Percentiles rank a stretch among this genome's conserved stretches.
These are phyloP conservation scores for Tautogolabrus adspersus DNA, from an alignment of 2,113 vertebrate species.

Conservation along the genomic window DNA sequence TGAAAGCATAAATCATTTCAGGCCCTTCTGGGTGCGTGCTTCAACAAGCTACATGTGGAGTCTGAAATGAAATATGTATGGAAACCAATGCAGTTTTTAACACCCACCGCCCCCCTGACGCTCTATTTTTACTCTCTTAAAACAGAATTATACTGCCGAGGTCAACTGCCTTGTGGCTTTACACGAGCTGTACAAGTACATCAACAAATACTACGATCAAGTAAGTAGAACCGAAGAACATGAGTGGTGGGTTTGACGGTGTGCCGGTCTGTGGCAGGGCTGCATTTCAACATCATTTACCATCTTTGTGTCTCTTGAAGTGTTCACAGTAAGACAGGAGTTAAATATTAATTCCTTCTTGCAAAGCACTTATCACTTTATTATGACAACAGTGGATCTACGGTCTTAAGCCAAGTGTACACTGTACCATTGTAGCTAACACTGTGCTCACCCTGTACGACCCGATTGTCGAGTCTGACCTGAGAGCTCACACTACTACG, in stretches of 20 bases:
- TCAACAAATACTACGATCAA: slow-evolving; percentile 99
- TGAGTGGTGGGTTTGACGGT: neutral
- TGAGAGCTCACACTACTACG: too few relatives aligned
- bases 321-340: too few relatives aligned
- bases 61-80: slow-evolving; percentile 52
- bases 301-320: neutral
- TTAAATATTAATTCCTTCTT: too few relatives aligned
- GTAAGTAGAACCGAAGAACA: slow-evolving; percentile 78
- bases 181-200: slow-evolving; percentile 98
- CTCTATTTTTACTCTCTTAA: slow-evolving; percentile 38
- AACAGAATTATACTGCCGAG: slow-evolving; percentile 94
- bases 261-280: neutral
- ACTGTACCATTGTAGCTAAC: too few relatives aligned
- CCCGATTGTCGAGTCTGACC: too few relatives aligned
- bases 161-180: slow-evolving; percentile 95
- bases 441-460: too few relatives aligned
- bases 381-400: too few relatives aligned
- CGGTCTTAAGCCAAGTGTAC: too few relatives aligned
- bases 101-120: neutral
- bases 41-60: slow-evolving; percentile 13
- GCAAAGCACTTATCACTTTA: too few relatives aligned
- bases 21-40: slow-evolving; percentile 3
- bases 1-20: slow-evolving; percentile 38
- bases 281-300: neutral
- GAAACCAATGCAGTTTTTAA: slow-evolving; percentile 28